Evolutionary conservation across 2,888 invertebrate genomes (phyloP), one percentile per base, ranked within the genome.

Genomic region (Ryuthela nishihirai): DNA sequence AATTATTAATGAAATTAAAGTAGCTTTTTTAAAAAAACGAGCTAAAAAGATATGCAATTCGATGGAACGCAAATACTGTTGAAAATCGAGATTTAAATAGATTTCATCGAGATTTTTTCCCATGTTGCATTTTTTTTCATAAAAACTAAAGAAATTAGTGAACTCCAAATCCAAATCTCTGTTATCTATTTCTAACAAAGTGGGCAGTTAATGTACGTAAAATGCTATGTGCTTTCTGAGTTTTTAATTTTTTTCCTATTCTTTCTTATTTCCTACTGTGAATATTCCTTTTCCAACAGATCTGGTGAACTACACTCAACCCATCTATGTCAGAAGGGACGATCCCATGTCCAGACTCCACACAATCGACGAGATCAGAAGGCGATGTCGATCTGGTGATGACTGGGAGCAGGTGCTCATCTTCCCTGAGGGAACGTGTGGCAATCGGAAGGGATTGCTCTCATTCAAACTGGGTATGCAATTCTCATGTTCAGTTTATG

Each of bases 341-440:
- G 93, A 93, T 77, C 89, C 91, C 0, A 85, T 92, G 74, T 94
- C 95, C 0, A 78, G 95, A 6, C 88, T 88, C 71, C 89, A 87
- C 69, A 90, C 94, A 4, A 88, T 93, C 70, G 85, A 85, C 72
- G 88, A 91, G 74, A 94, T 95, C 64, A 86, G 88, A 35, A 81
- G 83, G 53, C 80, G 94, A 59, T 88, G 90, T 0, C 86, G 85
- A 5, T 89, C 90, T 0, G 82, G 84, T 3, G 83, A 87, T 64
- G 83, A 88, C 69, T 95, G 94, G 93, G 92, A 93, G 0, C 91
- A 91, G 81, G 84, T 95, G 46, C 81, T 93, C 59, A 92, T 97
- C 70, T 97, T 95, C 75, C 92, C 95, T 0, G 95, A 97, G 75
- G 97, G 65, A 25, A 97, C 97, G 0, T 95, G 94, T 75, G 93